Evolutionary conservation across 2,797 vertebrate species (phyloP), one percentile per base, ranked within the genome.

Genomic region (Eurystomus glaucurus): DNA sequence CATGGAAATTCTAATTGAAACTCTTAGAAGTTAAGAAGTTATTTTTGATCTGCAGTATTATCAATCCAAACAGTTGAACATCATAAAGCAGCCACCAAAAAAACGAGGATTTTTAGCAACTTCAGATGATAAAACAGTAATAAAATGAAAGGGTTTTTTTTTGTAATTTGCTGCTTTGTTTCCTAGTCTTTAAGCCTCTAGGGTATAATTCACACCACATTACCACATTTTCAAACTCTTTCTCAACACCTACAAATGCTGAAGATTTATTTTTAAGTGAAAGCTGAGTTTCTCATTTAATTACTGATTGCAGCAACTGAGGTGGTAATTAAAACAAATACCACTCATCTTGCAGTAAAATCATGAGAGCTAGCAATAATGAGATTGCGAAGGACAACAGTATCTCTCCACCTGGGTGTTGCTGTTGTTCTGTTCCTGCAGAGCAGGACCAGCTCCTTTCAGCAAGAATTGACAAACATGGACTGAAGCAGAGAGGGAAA

Each of bases 221-320:
- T 88, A 90, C 54, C 65, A 88, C 37, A 41, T 87, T 93, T 92
- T 93, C 72, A 88, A 90, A 93, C 41, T 77, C 85, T 25, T 88
- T 88, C 70, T 87, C 79, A 91, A 82, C 84, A 93, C 62, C 88
- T 90, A 93, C 80, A 89, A 94, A 90, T 46, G 62, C 39, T 66
- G 58, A 37, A 82, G 54, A 87, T 69, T 76, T 92, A 85, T 91
- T 96, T 93, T 94, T 93, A 91, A 85, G 52, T 35, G 46, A 95
- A 92, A 92, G 48, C 52, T 82, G 71, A 74, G 51, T 85, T 76
- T 93, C 70, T 80, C 61, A 43, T 91, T 91, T 93, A 88, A 92
- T 71, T 2, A 2, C 66, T 87, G 57, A 93, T 51, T 85, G 11
- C 66, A 82, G 51, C 41, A 83, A 89, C 64, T 15, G 29, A 89